Conservation (phyloP, 2,113 vertebrate genomes). For the Corvus cornix region DNA sequence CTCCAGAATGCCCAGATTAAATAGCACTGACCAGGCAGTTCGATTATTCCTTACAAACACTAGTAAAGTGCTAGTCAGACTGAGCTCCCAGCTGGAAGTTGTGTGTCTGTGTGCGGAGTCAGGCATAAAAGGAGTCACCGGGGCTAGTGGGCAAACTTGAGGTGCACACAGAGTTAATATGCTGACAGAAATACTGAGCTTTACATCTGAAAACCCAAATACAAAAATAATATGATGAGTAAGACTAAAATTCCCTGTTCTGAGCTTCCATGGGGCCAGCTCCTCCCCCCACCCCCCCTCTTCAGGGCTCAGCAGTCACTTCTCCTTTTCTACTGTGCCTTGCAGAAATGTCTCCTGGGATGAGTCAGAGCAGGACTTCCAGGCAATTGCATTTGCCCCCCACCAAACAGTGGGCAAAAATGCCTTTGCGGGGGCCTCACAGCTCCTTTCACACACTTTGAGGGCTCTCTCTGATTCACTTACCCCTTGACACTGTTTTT, state of each 20-base stretch:
- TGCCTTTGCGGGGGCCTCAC: not conserved
- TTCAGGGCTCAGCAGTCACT: slow-evolving; percentile 45
- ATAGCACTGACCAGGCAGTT: not conserved
- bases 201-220: slow-evolving; percentile 69
- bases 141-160: not conserved
- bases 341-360: slow-evolving; percentile 67
- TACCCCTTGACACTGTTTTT: not conserved
- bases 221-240: slow-evolving; percentile 77
- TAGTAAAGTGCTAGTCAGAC: not conserved
- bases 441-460: not conserved
- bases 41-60: not conserved
- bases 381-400: slow-evolving; percentile 3
- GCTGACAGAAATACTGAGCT: slow-evolving; percentile 60
- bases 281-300: not conserved
- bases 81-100: not conserved
- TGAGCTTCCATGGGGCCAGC: slow-evolving; percentile 64
- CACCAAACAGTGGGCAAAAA: slow-evolving; percentile 8
- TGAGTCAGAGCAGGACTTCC: slow-evolving; percentile 70
- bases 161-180: slow-evolving; percentile 57
- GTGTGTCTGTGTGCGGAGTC: not conserved
- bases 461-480: not conserved
- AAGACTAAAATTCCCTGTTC: slow-evolving; percentile 78
- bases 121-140: not conserved
- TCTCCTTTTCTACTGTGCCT: slow-evolving; percentile 67
- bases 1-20: not conserved